These are phyloP conservation scores for Tricholauxania praeusta DNA, from an alignment of 2,888 invertebrate genomes.

Conservation along the genomic window DNA sequence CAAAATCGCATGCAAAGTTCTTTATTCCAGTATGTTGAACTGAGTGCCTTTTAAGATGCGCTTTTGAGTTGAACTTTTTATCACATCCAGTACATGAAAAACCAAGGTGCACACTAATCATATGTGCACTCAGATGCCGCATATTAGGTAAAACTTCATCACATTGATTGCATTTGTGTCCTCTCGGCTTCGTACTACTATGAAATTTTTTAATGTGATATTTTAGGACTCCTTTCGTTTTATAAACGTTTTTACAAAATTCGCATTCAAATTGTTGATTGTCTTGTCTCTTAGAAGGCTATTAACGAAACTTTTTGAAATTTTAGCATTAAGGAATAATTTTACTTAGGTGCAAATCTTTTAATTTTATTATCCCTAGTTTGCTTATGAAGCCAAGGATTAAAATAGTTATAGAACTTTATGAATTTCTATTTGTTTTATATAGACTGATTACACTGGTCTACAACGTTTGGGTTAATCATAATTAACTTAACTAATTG, in stretches of 20 bases:
- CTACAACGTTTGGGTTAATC: too few species aligned
- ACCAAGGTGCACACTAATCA: conserved; percentile 48
- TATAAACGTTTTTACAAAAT: conserved; percentile 33
- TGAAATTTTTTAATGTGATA: conserved; percentile 49
- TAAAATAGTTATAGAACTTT: too few species aligned
- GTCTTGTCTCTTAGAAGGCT: neutral
- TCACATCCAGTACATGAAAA: conserved; percentile 51
- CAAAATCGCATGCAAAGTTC: conserved; percentile 52
- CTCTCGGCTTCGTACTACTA: neutral
- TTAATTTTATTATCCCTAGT: too few species aligned
- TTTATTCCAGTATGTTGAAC: conserved; percentile 54
- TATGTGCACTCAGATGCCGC: conserved; percentile 35
- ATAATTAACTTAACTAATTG: too few species aligned
- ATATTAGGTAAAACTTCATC: conserved; percentile 27
- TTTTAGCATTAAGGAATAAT: neutral
- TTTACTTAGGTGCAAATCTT: neutral
- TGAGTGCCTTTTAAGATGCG: conserved; percentile 57
- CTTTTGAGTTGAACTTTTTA: conserved; percentile 55
- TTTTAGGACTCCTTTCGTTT: conserved; percentile 48
- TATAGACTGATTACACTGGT: too few species aligned
- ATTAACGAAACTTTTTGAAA: neutral
- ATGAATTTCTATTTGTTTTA: too few species aligned
- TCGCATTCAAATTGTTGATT: conserved; percentile 31
- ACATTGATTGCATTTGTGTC: conserved; percentile 35
- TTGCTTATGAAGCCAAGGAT: too few species aligned